Evolutionary conservation across 2,888 invertebrate genomes (phyloP).

Genomic region (Drosophila anomalata): DNA sequence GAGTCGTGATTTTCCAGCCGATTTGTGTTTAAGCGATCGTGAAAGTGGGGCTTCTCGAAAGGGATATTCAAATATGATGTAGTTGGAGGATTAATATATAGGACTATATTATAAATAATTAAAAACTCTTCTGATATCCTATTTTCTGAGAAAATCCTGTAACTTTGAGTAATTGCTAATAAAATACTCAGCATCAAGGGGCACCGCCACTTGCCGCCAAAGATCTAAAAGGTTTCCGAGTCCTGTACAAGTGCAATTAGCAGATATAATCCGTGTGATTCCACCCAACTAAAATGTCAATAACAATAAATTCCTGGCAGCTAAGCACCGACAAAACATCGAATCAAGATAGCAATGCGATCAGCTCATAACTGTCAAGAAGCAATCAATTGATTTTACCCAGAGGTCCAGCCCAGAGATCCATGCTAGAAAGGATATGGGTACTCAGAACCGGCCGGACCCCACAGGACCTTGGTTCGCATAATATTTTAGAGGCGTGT

Average conservation of each 20-base stretch:
- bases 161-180: constrained; percentile 33
- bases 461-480: constrained; percentile 60
- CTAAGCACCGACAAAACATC: constrained; percentile 48
- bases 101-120: background rate
- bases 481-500: constrained; percentile 83
- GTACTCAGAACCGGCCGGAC: constrained; percentile 45
- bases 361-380: constrained; percentile 75
- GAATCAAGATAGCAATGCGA: constrained; percentile 54
- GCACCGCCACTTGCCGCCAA: constrained; percentile 45
- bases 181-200: constrained; percentile 46
- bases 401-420: constrained; percentile 38
- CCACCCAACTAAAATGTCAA: constrained; percentile 68
- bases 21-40: constrained; percentile 73
- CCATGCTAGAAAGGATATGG: background rate
- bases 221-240: constrained; percentile 12
- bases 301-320: constrained; percentile 75
- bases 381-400: constrained; percentile 71
- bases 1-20: constrained; percentile 79
- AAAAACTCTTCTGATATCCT: background rate
- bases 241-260: constrained; percentile 57
- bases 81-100: background rate
- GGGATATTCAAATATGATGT: background rate
- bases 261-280: constrained; percentile 78
- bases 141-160: constrained; percentile 3
- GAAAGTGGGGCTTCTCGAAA: constrained; percentile 55